Base-by-base conservation (phyloP, 2,888 invertebrate species). In the Parasteatoda lunata region DNA sequence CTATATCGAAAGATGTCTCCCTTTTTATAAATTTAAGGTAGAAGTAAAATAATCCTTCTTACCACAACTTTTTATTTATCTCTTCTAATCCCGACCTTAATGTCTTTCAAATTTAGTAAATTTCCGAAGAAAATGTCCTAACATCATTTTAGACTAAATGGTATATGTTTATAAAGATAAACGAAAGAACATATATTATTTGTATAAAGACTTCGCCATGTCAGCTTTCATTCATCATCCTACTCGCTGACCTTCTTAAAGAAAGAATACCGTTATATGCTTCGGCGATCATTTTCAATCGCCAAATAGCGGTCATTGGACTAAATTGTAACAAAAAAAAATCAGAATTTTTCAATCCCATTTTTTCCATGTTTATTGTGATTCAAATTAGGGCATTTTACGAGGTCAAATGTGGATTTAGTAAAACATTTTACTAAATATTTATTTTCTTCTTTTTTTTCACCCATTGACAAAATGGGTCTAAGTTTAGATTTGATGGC, bases 261-360 rank as follows among this genome's bases (percentile, higher is more conserved):
- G 59, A 59, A 9, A 59, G 59, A n/a, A 59, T 59, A 59, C 59
- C 59, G 59, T 47, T 73, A 45, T 73, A 54, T 54, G 30, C 52
- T 8, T 54, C 13, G 77, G 52, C 69, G 69, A 77, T 77, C 77
- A 47, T 45, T 69, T 77, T 45, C 47, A 69, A 73, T 30, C 47
- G 69, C 47, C 49, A 77, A 69, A 69, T 54, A 54, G 45, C 68
- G 77, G 77, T 77, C 77, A 52, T 45, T 52, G 77, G 30, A 77
- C 77, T 52, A 69, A 69, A 77, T 69, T 15, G 52, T 52, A 54
- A 59, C 59, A 59, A 3, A 9, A 59, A 59, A 8, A 59, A 59
- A n/a, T 11, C 4, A 6, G 9, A n/a, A 9, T 13, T 9, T 59
- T 59, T n/a, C 59, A 59, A 59, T 7, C 59, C 59, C 59, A 8